A percentile compares a stretch with the other conserved stretches of the same genome.
Evolutionary conservation across 2,888 invertebrate genomes (phyloP).

Genomic region (Calameuta idolon): DNA sequence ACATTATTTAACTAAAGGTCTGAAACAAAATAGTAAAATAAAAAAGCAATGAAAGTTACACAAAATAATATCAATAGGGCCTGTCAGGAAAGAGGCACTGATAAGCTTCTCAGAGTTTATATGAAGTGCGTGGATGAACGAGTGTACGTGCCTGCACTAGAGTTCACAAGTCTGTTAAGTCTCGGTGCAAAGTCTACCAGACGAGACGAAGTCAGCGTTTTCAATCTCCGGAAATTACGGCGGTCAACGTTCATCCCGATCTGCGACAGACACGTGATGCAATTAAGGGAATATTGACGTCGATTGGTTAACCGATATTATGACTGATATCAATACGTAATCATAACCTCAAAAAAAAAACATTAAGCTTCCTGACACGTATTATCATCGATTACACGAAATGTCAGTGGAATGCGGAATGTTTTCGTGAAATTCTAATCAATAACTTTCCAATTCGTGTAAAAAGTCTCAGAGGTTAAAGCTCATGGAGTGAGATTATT

Average conservation of each 20-base stretch:
- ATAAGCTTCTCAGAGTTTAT: background rate
- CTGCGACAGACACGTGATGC: slow-evolving; percentile 21
- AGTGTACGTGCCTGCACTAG: background rate
- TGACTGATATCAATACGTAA: too few species aligned
- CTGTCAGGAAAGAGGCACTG: background rate
- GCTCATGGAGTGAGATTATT: too few species aligned
- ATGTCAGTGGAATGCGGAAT: too few species aligned
- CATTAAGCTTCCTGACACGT: too few species aligned
- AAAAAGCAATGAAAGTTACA: slow-evolving; percentile 9
- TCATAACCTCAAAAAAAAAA: too few species aligned
- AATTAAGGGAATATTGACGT: slow-evolving; percentile 35
- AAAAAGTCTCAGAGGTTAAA: too few species aligned
- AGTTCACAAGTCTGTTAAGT: slow-evolving; percentile 24
- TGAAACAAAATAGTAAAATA: slow-evolving; percentile 4
- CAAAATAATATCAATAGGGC: slow-evolving; percentile 5
- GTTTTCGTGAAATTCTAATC: too few species aligned
- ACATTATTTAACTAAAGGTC: too few species aligned
- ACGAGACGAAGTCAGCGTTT: slow-evolving; percentile 31
- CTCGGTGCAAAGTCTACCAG: slow-evolving; percentile 35
- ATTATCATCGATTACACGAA: too few species aligned
- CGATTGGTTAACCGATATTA: background rate
- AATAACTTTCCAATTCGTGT: too few species aligned
- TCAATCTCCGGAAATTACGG: slow-evolving; percentile 40
- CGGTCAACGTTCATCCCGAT: slow-evolving; percentile 20
- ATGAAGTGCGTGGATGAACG: background rate